Base-by-base conservation (phyloP, 2,113 vertebrate species). In the Indicator indicator region DNA sequence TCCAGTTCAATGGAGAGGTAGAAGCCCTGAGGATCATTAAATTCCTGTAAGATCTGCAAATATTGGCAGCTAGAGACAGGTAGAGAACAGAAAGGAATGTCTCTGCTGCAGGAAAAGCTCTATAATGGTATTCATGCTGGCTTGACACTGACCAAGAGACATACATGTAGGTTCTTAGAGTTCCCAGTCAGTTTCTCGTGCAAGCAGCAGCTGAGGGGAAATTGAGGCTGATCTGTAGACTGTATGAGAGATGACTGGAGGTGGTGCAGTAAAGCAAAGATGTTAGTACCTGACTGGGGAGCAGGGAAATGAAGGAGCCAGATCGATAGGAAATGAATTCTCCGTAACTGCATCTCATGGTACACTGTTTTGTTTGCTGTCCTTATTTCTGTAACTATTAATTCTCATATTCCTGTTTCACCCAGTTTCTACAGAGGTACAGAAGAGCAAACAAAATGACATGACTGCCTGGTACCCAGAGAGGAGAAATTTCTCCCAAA, bases 111-210 rank as follows among this genome's bases (percentile, higher is more conserved):
- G 42, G 44, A 69, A 86, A 79, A 27, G 24, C 2, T 81, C 73
- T 52, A 3, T 13, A 24, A 23, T 4, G 32, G 11, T 5, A 11
- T 26, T 84, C 42, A 54, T 78, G 2, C 9, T 60, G 52, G 3
- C 6, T 72, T 64, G 20, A 17, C 28, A 4, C 56, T 44, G 38
- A 13, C 16, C 33, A 71, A 64, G 38, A 58, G 30, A 15, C 28
- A 17, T 1, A 0, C 0, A 6, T 0, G 1, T n/a, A 21, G 2
- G 18, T 28, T n/a, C 33, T 12, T 30, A 73, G 36, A 27, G 12
- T 8, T 50, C 12, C 32, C 26, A 46, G 38, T n/a, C 26, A 46
- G 38, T n/a, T 30, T 23, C 33, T 68, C 1, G 0, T 55, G 38
- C 12, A 30, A 12, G 9, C 21, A 89, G 28, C 8, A 42, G 3